Evolutionary conservation across 2,797 vertebrate genomes (phyloP), one percentile per base, ranked within the genome.

Genomic region (Pseudopleuronectes americanus): DNA sequence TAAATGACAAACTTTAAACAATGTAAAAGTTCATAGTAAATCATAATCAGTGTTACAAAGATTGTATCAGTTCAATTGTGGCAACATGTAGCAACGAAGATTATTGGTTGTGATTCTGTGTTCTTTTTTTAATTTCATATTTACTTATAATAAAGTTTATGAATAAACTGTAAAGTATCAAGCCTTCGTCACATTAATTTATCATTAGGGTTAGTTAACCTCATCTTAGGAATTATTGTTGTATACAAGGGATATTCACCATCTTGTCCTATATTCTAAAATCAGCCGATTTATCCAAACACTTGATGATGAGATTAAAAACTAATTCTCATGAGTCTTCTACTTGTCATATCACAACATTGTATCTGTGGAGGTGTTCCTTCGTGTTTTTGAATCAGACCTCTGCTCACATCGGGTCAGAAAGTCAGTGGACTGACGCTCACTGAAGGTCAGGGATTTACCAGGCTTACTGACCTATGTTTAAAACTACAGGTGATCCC

Each of bases 401-500:
- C 23, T 49, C 23, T 48, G 45, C 31, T 69, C 9, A 0, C 23
- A 55, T 53, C 41, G 21, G 31, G 60, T 75, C 61, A 77, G 73
- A 55, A 24, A 43, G 24, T 55, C 13, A 43, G 10, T 13, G 41
- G 66, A 64, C 17, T 55, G 52, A 45, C 24, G 16, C 26, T 81
- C 63, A 66, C 7, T 58, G 69, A 84, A 85, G 77, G 74, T 84
- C 66, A 67, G 64, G 80, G 89, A 88, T 89, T 91, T 89, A 75
- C 41, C 58, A 57, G 65, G 84, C 64, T 92, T 92, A 89, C 23
- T 60, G 67, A 55, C 80, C 87, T 91, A 91, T 90, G 76, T 93
- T 89, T 91, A 87, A 70, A 77, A 88, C 75, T 70, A 71, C 1
- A 83, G 72, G 67, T 77, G 71, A 76, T 78, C 69, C 62, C 19